phyloP scores from a whole-genome alignment of 2,797 vertebrate genomes.

The Darevskia mixta region DNA sequence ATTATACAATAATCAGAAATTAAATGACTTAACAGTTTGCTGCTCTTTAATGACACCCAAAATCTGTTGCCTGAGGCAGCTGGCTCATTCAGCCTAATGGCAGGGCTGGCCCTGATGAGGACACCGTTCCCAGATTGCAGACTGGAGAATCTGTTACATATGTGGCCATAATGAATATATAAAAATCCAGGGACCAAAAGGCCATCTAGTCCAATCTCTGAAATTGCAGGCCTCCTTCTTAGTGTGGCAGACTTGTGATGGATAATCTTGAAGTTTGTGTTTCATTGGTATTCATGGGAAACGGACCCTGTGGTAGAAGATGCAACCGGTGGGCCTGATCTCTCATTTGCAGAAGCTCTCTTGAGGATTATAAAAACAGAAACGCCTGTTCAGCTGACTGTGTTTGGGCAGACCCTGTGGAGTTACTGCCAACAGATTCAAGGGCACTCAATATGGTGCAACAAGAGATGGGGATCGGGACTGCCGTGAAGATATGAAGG shows the following conservation, averaged over 20 bases:
- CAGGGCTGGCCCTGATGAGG: no score
- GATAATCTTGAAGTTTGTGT: not conserved
- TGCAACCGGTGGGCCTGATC: not conserved
- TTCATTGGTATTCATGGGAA: not conserved
- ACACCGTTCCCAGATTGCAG: not conserved
- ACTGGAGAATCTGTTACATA: not conserved
- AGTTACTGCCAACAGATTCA: not conserved
- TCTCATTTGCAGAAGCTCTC: not conserved
- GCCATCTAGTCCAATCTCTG: not conserved
- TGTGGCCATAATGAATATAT: not conserved
- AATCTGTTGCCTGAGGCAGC: no score
- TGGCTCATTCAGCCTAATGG: no score
- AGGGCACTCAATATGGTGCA: no score
- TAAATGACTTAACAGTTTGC: no score
- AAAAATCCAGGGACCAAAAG: not conserved
- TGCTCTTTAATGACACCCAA: no score
- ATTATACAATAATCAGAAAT: no score
- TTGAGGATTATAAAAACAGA: not conserved
- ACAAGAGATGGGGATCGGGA: not conserved
- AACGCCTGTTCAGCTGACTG: not conserved
- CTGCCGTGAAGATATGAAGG: not conserved
- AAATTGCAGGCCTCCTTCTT: not conserved
- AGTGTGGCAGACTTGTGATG: not conserved
- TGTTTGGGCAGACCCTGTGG: not conserved
- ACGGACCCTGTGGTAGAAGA: not conserved